Evolutionary conservation across 1,140 invertebrate species (phyloP).

Genomic region (Drosophila triauraria): DNA sequence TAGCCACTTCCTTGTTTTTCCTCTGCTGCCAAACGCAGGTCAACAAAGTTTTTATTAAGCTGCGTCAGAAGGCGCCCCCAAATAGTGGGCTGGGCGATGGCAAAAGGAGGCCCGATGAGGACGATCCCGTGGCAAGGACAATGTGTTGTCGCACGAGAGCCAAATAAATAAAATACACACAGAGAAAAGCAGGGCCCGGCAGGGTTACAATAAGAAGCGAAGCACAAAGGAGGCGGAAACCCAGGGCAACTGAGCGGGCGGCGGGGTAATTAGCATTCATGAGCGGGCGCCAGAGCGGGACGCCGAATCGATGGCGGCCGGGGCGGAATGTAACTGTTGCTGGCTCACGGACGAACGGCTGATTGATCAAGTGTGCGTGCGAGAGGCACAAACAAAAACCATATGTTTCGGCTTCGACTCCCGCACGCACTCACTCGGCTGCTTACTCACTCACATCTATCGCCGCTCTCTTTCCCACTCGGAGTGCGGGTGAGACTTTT

Average conservation of each 20-base stretch:
- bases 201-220: constrained; percentile 4
- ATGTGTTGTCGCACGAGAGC: constrained; percentile 61
- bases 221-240: constrained; percentile 38
- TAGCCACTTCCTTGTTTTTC: constrained; percentile 19
- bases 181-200: background rate
- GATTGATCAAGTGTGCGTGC: constrained; percentile 41
- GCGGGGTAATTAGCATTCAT: constrained; percentile 79
- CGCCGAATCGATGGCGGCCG: constrained; percentile 47
- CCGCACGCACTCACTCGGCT: constrained; percentile 21
- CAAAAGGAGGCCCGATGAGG: constrained; percentile 7
- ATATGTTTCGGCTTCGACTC: constrained; percentile 72
- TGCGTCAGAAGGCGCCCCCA: constrained; percentile 45
- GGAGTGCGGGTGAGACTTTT: constrained; percentile 53
- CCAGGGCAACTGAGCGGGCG: constrained; percentile 21
- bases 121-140: constrained; percentile 63
- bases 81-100: constrained; percentile 23
- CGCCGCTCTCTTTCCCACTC: constrained; percentile 8
- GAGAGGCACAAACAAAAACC: constrained; percentile 74
- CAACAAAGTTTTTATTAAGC: constrained; percentile 79
- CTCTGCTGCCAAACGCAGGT: constrained; percentile 69
- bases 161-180: constrained; percentile 73
- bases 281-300: constrained; percentile 64
- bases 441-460: background rate
- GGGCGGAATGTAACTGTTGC: constrained; percentile 71
- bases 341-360: constrained; percentile 53